Conservation (phyloP, 2,797 vertebrate species). For the Rhabdophis nuchalis region DNA sequence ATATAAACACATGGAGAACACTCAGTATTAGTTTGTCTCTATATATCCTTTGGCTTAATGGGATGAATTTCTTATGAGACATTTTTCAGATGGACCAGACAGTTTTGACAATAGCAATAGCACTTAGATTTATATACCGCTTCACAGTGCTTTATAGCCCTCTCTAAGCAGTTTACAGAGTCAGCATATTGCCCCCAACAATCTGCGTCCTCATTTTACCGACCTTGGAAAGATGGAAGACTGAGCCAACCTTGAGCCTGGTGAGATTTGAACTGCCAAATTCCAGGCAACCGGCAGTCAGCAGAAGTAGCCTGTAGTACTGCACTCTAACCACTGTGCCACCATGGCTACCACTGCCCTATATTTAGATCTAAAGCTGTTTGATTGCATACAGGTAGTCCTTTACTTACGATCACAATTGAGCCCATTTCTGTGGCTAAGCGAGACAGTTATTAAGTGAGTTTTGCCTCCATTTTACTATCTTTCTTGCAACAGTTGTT, state of each 20-base stretch:
- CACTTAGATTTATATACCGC: too few species aligned
- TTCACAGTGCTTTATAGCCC: too few species aligned
- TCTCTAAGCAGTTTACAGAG: too few species aligned
- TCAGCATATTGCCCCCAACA: too few species aligned
- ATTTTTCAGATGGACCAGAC: not conserved
- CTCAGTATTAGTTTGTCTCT: not conserved
- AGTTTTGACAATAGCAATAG: not conserved
- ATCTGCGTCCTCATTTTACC: too few species aligned
- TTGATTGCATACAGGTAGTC: not conserved
- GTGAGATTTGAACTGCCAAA: too few species aligned
- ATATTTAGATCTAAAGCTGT: not conserved
- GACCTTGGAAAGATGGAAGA: too few species aligned
- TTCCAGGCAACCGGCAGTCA: too few species aligned
- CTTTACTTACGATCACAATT: not conserved
- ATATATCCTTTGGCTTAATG: not conserved
- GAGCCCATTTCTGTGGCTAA: not conserved
- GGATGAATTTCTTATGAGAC: not conserved
- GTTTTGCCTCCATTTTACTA: not conserved
- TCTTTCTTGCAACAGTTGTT: not conserved
- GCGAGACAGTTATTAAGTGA: not conserved
- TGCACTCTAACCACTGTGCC: too few species aligned
- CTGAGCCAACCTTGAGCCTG: too few species aligned
- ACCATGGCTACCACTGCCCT: not conserved
- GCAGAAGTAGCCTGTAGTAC: too few species aligned
- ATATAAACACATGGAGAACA: conserved; percentile 7